These are phyloP conservation scores for Xestia ashworthii DNA, from an alignment of 2,888 invertebrate genomes.

Conservation along the genomic window DNA sequence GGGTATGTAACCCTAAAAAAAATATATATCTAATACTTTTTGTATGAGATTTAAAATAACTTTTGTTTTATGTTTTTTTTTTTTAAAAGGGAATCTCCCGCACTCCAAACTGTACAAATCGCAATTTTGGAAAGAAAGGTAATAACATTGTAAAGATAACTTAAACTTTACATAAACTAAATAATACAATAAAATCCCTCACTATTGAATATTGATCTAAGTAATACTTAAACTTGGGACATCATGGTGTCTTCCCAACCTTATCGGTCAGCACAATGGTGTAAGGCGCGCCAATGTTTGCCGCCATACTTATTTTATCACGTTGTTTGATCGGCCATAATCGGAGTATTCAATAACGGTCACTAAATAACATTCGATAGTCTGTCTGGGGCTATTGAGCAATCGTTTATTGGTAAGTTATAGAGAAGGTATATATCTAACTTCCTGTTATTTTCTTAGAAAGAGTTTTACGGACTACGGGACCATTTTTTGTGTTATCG, in stretches of 20 bases:
- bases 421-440: not conserved
- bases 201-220: conserved; percentile 9
- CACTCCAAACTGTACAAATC: too few relatives aligned
- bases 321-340: conserved; percentile 65
- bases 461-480: not conserved
- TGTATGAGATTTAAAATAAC: too few relatives aligned
- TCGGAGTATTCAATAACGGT: conserved; percentile 64
- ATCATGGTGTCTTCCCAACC: conserved; percentile 60
- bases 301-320: conserved; percentile 63
- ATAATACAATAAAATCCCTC: not conserved
- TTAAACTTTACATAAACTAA: not conserved
- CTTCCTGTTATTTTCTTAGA: conserved; percentile 18
- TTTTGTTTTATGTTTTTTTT: too few relatives aligned
- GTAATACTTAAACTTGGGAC: conserved; percentile 15
- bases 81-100: too few relatives aligned
- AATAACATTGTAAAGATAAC: too few relatives aligned
- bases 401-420: conserved; percentile 39
- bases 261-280: conserved; percentile 68
- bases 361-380: conserved; percentile 62
- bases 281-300: conserved; percentile 63
- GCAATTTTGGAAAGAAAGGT: too few relatives aligned
- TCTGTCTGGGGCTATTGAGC: conserved; percentile 59
- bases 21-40: too few relatives aligned
- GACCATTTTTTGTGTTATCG: not conserved
- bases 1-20: too few relatives aligned